These are phyloP conservation scores for Vanessa cardui DNA, from an alignment of 2,888 invertebrate genomes.

Conservation along the genomic window DNA sequence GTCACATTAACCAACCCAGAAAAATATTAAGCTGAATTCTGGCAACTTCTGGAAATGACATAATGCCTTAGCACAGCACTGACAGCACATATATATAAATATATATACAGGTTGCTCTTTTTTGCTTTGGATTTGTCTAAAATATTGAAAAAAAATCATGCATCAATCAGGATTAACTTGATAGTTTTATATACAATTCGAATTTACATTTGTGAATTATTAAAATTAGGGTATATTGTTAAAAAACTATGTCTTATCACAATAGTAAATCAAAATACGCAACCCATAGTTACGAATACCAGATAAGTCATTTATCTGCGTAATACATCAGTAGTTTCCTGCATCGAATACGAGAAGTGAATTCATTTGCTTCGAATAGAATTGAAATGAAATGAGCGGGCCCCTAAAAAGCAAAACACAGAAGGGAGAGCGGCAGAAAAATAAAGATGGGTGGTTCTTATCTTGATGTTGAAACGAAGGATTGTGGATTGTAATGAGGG, in stretches of 20 bases:
- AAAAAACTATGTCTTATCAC: conserved; percentile 18
- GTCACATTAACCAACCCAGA: not conserved
- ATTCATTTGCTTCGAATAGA: conserved; percentile 75
- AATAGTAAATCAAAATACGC: conserved; percentile 40
- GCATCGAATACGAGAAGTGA: conserved; percentile 67
- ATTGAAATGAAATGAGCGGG: conserved; percentile 76
- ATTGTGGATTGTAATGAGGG: conserved; percentile 78
- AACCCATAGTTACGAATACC: conserved; percentile 63
- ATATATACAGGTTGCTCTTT: too few species aligned
- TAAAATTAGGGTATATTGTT: conserved; percentile 12
- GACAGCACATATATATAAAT: too few species aligned
- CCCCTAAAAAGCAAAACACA: conserved; percentile 66
- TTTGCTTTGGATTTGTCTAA: too few species aligned
- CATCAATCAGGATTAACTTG: too few species aligned
- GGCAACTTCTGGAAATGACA: too few species aligned
- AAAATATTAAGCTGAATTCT: too few species aligned
- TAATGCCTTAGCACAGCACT: too few species aligned
- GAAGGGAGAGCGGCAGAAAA: conserved; percentile 63
- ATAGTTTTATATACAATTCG: too few species aligned
- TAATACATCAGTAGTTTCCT: conserved; percentile 69
- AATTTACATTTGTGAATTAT: not conserved
- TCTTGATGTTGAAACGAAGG: conserved; percentile 77
- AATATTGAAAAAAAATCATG: too few species aligned
- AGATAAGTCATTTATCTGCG: conserved; percentile 67
- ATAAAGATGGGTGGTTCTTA: conserved; percentile 75